phyloP scores from a whole-genome alignment of 1,140 invertebrate genomes.

The Pseudachorutes palmiensis region DNA sequence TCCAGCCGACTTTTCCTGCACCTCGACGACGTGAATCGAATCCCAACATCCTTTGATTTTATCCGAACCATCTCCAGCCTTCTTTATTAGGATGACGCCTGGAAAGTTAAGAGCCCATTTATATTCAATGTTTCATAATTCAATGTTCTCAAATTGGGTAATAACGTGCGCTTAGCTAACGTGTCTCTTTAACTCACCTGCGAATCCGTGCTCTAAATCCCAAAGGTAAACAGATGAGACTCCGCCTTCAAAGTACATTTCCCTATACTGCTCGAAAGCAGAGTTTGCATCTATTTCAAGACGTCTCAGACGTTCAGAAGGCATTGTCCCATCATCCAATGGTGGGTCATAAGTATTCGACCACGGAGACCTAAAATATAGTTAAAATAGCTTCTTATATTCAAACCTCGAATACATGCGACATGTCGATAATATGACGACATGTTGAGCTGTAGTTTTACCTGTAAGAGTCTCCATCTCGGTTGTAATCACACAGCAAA shows the following conservation, averaged over 20 bases:
- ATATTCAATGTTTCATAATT: too few species aligned
- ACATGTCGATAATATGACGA: too few species aligned
- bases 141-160: too few species aligned
- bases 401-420: neutral
- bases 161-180: too few species aligned
- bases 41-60: slow-evolving; percentile 99
- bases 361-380: slow-evolving; percentile 83
- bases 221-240: slow-evolving; percentile 98
- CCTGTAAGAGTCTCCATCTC: slow-evolving; percentile 98
- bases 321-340: slow-evolving; percentile 95
- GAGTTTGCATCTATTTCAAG: slow-evolving; percentile 96
- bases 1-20: slow-evolving; percentile 89
- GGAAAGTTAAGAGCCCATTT: neutral
- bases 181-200: too few species aligned
- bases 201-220: slow-evolving; percentile 97
- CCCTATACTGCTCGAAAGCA: slow-evolving; percentile 97
- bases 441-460: too few species aligned
- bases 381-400: neutral
- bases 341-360: slow-evolving; percentile 97
- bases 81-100: slow-evolving; percentile 98
- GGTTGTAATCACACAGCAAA: slow-evolving; percentile 96
- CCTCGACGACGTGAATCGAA: slow-evolving; percentile 98
- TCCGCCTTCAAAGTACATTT: slow-evolving; percentile 99
- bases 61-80: slow-evolving; percentile 91
- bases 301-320: slow-evolving; percentile 87